phyloP scores from a whole-genome alignment of 1,140 invertebrate species.

The Gonioctena quinquepunctata region DNA sequence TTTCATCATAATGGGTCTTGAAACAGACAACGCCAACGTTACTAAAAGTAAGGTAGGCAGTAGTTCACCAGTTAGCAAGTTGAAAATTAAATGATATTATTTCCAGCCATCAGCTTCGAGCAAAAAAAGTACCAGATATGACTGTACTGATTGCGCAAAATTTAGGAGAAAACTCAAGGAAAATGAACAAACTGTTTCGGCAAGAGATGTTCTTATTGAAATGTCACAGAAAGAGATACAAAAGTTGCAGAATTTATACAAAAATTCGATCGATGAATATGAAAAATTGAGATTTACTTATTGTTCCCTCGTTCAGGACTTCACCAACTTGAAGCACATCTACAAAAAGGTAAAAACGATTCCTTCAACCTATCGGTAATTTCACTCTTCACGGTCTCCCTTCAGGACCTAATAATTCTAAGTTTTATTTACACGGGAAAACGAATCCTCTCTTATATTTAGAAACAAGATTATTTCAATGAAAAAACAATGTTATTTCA shows the following conservation, averaged over 20 bases:
- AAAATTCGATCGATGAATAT: constrained; percentile 7
- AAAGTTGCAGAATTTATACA: not conserved
- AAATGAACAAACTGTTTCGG: not conserved
- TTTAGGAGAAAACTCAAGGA: constrained; percentile 2
- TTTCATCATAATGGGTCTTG: not conserved
- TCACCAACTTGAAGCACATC: constrained; percentile 1
- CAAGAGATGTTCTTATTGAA: constrained; percentile 15
- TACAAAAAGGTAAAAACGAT: constrained; percentile 8
- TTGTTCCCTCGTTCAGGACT: not conserved
- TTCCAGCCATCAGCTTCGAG: not conserved
- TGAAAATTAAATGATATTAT: not conserved
- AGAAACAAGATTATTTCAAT: no score
- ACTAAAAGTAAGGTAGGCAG: not conserved
- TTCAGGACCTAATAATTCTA: no score
- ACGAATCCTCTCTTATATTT: no score
- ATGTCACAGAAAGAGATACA: constrained; percentile 4
- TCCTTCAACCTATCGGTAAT: no score
- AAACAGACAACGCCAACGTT: not conserved
- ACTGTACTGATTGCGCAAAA: not conserved
- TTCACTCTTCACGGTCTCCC: no score
- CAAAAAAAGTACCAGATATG: not conserved
- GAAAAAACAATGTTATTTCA: no score
- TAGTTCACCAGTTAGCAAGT: not conserved
- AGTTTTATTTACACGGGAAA: no score
- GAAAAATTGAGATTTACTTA: not conserved